phyloP scores from a whole-genome alignment of 2,113 vertebrate species.

The Pterocles burchelli region DNA sequence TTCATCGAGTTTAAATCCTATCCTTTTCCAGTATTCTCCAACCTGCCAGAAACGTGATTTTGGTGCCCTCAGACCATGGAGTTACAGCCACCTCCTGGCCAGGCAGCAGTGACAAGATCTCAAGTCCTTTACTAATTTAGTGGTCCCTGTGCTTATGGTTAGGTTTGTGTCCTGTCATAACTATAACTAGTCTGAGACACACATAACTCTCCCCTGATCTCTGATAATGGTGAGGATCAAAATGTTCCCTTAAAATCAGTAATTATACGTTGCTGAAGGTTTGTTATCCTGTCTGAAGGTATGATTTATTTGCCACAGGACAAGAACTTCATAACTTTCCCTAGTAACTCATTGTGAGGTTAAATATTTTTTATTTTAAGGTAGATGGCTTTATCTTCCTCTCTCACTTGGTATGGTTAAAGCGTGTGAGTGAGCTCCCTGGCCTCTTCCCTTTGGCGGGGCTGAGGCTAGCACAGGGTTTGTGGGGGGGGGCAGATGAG shows the following conservation, averaged over 20 bases:
- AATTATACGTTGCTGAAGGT: not conserved
- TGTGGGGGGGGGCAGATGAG: rapidly evolving
- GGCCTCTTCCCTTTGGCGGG: not conserved
- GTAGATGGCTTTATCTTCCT: not conserved
- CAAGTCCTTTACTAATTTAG: not conserved
- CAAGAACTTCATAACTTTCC: not conserved
- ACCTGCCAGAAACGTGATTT: not conserved
- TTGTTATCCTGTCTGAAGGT: not conserved
- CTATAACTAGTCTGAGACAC: not conserved
- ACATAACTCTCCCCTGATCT: not conserved
- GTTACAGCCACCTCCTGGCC: not conserved
- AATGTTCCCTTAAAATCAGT: slow-evolving; percentile 7
- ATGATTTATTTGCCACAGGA: not conserved
- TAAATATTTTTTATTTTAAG: not conserved
- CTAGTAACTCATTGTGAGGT: not conserved
- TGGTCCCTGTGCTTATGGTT: not conserved
- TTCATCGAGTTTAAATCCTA: not conserved
- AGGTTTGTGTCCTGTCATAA: not conserved
- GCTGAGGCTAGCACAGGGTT: not conserved
- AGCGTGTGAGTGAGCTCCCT: not conserved
- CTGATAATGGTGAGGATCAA: not conserved
- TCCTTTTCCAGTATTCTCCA: not conserved
- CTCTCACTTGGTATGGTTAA: not conserved
- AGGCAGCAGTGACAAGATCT: not conserved
- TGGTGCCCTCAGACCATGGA: not conserved